Percentiles rank a stretch among this genome's conserved stretches.
These are phyloP conservation scores for Lutraria lutraria DNA, from an alignment of 2,888 invertebrate genomes.

Conservation along the genomic window DNA sequence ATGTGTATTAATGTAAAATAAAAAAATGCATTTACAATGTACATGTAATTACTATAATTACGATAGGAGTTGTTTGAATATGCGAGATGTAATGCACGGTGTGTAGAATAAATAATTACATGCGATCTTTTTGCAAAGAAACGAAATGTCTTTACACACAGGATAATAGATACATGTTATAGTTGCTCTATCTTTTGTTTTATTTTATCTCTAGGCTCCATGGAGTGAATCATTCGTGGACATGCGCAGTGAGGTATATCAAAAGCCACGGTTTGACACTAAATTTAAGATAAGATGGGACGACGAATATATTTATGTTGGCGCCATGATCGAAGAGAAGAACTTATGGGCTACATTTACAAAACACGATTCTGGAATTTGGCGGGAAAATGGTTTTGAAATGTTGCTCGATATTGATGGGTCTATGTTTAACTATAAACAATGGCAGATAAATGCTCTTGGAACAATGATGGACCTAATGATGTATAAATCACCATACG, in stretches of 20 bases:
- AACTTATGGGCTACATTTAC: conserved; percentile 61
- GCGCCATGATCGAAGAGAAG: conserved; percentile 60
- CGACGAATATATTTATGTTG: conserved; percentile 62
- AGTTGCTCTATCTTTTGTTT: not conserved
- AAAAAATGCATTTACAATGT: too few relatives aligned
- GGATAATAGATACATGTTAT: not conserved
- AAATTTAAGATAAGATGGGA: conserved; percentile 70
- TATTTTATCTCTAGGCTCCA: conserved; percentile 44
- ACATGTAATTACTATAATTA: too few relatives aligned
- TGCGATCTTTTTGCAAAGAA: not conserved
- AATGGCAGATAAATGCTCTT: conserved; percentile 55
- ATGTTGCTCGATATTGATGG: conserved; percentile 63
- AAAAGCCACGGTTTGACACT: conserved; percentile 61
- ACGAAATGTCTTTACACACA: too few relatives aligned
- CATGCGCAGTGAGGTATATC: conserved; percentile 64
- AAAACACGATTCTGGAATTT: conserved; percentile 40
- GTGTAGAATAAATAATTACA: not conserved
- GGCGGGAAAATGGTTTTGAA: conserved; percentile 52
- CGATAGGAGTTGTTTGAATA: too few relatives aligned
- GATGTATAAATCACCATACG: conserved; percentile 55
- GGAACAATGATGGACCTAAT: conserved; percentile 61
- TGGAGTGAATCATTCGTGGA: conserved; percentile 71
- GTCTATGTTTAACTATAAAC: conserved; percentile 64
- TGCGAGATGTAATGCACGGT: too few relatives aligned
- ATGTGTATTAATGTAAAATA: too few relatives aligned